These are phyloP conservation scores for Danio rerio DNA, from an alignment of 2,113 vertebrate genomes.

Conservation along the genomic window GRCz12tu NC_133194.1:15133001-15133500, in stretches of 20 bases:
- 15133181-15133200: conserved; percentile 56
- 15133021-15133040: background rate
- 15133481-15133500: background rate
- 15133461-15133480: conserved; percentile 28
- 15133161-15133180: background rate
- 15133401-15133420: background rate
- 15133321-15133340: conserved; percentile 77
- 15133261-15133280: conserved; percentile 69
- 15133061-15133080: background rate
- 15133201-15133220: conserved; percentile 54
- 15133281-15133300: conserved; percentile 74
- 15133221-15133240: conserved; percentile 74
- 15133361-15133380: conserved; percentile 59
- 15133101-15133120: background rate
- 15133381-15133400: conserved; percentile 61
- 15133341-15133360: conserved; percentile 74
- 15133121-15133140: background rate
- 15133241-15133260: conserved; percentile 66
- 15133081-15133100: background rate
- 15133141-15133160: background rate
- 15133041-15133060: background rate
- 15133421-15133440: conserved; percentile 33
- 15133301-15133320: conserved; percentile 79
- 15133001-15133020: background rate
- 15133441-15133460: conserved; percentile 12